Evolutionary conservation across 2,113 vertebrate genomes (phyloP), one percentile per base, ranked within the genome.

Genomic region (Beaufortia kweichowensis): DNA sequence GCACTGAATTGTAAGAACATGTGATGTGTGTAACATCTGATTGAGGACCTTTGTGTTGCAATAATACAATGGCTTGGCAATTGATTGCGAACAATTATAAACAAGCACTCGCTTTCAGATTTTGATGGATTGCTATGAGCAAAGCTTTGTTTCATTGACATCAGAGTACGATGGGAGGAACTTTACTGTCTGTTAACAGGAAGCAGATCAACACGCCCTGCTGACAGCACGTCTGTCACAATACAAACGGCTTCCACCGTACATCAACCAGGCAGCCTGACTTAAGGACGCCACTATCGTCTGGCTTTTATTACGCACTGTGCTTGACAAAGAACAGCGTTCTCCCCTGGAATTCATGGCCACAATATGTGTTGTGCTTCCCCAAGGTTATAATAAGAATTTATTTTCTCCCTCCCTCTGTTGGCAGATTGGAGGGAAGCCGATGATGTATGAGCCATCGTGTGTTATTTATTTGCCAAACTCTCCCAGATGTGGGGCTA

Each of bases 401-500:
- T 91, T 94, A 94, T 95, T 90, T 90, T 91, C 90, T 92, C 92
- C 92, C 87, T 88, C 79, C 86, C 62, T 76, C 53, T 53, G 60
- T 57, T 90, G 91, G 92, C 90, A 93, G 91, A 93, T 92, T 92
- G 89, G 92, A 92, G 92, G 91, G 91, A 94, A 89, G 89, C 87
- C 88, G 92, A 88, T 95, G 94, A 95, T 94, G 92, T 93, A 95
- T 91, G 93, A 94, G 92, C 90, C 90, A 89, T 93, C 91, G 89
- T 84, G 87, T 91, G 93, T 94, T 94, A 94, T 95, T 95, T 95
- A 95, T 94, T 93, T 92, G 90, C 90, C 92, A 94, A 95, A 94
- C 92, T 93, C 91, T 95, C 95, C 94, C 93, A 95, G 94, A 95
- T 95, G 94, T 94, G 93, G 93, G 92, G 90, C 89, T 91, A 93